A percentile compares a stretch with the other conserved stretches of the same genome.
These are phyloP conservation scores for Brachionus manjavacas DNA, from an alignment of 1,140 invertebrate genomes.

Conservation along the genomic window DNA sequence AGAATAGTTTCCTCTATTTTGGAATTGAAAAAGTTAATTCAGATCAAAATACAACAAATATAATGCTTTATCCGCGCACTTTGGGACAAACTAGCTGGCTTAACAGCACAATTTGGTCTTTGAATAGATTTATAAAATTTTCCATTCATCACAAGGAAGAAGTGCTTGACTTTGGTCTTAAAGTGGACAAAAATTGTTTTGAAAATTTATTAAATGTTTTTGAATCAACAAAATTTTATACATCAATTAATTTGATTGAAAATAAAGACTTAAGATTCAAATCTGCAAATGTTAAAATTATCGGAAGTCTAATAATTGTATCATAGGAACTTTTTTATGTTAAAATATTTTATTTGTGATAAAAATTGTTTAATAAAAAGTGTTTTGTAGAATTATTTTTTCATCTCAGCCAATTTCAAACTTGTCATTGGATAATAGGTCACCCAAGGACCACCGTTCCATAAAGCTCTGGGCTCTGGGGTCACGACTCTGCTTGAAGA, in stretches of 20 bases:
- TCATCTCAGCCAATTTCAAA: not conserved
- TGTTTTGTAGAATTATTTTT: not conserved
- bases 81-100: not conserved
- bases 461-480: not conserved
- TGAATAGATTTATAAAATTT: not conserved
- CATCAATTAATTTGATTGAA: not conserved
- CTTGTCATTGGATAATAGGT: constrained; percentile 12
- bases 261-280: not conserved
- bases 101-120: not conserved
- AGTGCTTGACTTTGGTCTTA: not conserved
- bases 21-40: not conserved
- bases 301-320: not conserved
- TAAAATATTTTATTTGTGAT: not conserved
- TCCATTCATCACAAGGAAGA: not conserved
- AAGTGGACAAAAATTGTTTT: not conserved
- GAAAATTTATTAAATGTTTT: not conserved
- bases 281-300: not conserved
- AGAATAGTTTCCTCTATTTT: not conserved
- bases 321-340: not conserved
- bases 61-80: not conserved
- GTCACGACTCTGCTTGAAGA: not conserved
- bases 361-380: not conserved
- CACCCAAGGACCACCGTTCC: constrained; percentile 30
- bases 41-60: not conserved
- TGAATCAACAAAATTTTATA: not conserved